A percentile compares a stretch with the other conserved stretches of the same genome.
Conservation (phyloP, 2,888 invertebrate species). For the Leptopilina syphax region DNA sequence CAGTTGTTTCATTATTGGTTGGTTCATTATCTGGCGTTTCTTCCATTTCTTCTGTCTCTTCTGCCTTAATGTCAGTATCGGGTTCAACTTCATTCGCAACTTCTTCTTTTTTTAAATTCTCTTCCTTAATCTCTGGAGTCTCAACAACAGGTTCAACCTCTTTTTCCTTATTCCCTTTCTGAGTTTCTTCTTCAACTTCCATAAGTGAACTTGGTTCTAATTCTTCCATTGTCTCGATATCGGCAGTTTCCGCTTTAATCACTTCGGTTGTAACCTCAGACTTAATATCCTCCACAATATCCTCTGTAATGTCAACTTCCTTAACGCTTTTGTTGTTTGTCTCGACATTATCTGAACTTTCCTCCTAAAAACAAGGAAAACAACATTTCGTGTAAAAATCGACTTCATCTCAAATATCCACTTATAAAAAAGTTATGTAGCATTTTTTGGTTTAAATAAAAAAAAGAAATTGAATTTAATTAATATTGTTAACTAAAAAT, state of each 20-base stretch:
- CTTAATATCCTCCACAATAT: conserved; percentile 31
- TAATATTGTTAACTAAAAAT: not conserved
- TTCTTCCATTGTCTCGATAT: conserved; percentile 36
- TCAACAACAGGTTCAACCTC: conserved; percentile 56
- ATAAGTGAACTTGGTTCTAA: conserved; percentile 48
- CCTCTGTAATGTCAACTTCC: conserved; percentile 14
- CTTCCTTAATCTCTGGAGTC: conserved; percentile 59
- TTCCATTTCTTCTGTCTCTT: conserved; percentile 62
- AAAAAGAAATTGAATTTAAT: no score
- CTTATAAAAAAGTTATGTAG: no score
- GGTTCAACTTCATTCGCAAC: conserved; percentile 35
- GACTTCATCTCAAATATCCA: no score
- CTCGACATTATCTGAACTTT: conserved; percentile 5
- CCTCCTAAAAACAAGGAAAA: conserved; percentile 2
- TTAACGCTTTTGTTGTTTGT: conserved; percentile 24
- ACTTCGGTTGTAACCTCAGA: conserved; percentile 9
- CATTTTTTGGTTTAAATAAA: no score
- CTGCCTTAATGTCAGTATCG: conserved; percentile 62
- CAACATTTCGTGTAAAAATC: not conserved
- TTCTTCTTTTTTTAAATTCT: conserved; percentile 64
- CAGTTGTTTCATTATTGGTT: conserved; percentile 49
- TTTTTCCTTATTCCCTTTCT: conserved; percentile 62
- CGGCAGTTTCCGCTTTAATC: conserved; percentile 41
- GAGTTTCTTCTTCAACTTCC: conserved; percentile 59
- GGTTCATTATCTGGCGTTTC: conserved; percentile 52